phyloP scores from a whole-genome alignment of 2,797 vertebrate genomes.

The Sparus aurata region DNA sequence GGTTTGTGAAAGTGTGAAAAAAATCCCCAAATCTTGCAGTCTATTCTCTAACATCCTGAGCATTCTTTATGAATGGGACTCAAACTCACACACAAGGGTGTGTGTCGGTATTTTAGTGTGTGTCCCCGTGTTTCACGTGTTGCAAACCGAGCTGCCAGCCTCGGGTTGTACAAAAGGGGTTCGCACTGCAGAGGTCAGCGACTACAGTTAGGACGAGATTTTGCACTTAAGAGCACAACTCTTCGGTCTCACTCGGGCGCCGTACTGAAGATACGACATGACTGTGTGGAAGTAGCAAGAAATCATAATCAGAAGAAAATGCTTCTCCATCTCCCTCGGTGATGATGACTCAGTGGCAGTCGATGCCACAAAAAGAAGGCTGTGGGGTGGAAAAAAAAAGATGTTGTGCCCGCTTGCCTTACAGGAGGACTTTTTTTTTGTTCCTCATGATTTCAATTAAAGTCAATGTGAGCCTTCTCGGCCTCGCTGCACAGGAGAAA shows the following conservation, averaged over 20 bases:
- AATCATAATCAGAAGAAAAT: conserved; percentile 61
- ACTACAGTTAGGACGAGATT: conserved; percentile 60
- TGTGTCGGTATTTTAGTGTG: conserved; percentile 14
- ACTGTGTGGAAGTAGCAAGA: conserved; percentile 49
- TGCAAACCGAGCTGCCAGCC: conserved; percentile 40
- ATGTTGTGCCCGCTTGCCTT: neutral
- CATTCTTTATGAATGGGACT: conserved; percentile 20
- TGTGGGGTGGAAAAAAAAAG: neutral
- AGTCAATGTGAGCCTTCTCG: conserved; percentile 8
- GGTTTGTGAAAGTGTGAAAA: neutral
- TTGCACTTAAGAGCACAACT: conserved; percentile 69
- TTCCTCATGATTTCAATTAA: conserved; percentile 25
- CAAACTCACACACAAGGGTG: neutral
- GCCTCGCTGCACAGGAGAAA: conserved; percentile 14
- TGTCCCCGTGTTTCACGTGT: conserved; percentile 35
- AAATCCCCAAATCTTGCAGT: neutral
- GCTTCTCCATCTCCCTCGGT: conserved; percentile 34
- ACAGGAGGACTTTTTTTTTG: neutral
- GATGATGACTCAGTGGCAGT: conserved; percentile 49
- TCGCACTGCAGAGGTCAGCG: conserved; percentile 62
- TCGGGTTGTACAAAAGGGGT: conserved; percentile 51
- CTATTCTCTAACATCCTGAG: neutral
- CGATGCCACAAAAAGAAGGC: conserved; percentile 11
- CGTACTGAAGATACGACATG: conserved; percentile 39
- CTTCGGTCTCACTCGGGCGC: conserved; percentile 48